These are phyloP conservation scores for Aspidapion aeneum DNA, from an alignment of 2,888 invertebrate species.

Conservation along the genomic window DNA sequence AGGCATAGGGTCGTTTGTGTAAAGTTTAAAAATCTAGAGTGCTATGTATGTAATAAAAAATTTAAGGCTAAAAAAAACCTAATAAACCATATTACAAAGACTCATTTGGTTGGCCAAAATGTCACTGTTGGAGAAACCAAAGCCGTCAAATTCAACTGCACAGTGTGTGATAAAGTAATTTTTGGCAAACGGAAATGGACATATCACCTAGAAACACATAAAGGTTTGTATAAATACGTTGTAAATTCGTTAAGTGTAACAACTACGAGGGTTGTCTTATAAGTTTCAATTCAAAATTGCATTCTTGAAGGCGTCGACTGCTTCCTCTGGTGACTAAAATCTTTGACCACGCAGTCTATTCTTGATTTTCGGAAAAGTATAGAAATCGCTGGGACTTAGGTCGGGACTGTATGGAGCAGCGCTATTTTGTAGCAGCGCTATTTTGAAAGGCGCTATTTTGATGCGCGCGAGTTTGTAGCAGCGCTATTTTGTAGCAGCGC, in stretches of 20 bases:
- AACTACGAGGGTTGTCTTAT: neutral
- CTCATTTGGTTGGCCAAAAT: neutral
- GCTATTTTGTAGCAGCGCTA: too few species aligned
- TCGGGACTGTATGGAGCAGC: too few species aligned
- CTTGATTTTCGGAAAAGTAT: too few species aligned
- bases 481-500: too few species aligned
- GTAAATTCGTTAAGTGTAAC: too few species aligned
- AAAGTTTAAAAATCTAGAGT: neutral
- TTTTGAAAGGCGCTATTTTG: too few species aligned
- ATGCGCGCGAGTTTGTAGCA: too few species aligned
- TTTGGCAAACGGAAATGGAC: conserved; percentile 5
- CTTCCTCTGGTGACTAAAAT: too few species aligned
- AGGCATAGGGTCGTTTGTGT: neutral
- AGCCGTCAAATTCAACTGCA: conserved; percentile 2
- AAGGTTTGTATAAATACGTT: conserved; percentile 14
- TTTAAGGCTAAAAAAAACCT: neutral
- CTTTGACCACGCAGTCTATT: too few species aligned
- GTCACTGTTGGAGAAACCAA: neutral
- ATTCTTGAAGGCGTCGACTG: too few species aligned
- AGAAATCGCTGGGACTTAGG: too few species aligned
- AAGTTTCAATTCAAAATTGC: too few species aligned
- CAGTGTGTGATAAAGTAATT: conserved; percentile 10
- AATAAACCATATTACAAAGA: neutral
- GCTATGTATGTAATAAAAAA: neutral
- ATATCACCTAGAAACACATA: conserved; percentile 20